These are phyloP conservation scores for Echiichthys vipera DNA, from an alignment of 2,797 vertebrate species.

Conservation along the genomic window DNA sequence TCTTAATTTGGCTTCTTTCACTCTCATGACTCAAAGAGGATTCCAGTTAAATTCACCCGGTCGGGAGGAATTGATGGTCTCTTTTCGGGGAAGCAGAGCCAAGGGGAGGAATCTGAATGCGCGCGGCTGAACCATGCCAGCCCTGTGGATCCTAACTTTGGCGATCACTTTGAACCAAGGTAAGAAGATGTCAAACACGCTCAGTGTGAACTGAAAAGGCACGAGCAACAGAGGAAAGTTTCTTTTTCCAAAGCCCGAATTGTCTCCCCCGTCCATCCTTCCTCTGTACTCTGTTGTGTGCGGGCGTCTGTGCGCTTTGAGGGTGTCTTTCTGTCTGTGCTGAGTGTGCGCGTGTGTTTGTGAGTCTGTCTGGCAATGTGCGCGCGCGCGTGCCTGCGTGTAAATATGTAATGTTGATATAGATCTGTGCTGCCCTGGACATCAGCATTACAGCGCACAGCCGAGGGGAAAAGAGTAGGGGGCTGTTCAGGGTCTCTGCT, in stretches of 20 bases:
- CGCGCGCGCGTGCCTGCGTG: neutral
- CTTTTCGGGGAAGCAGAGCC: constrained; percentile 65
- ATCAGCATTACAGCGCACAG: constrained; percentile 26
- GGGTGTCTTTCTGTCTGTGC: constrained; percentile 41
- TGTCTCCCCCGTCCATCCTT: neutral
- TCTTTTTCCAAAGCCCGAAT: neutral
- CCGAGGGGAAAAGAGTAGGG: constrained; percentile 19
- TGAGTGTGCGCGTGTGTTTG: constrained; percentile 8
- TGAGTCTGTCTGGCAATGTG: constrained; percentile 20
- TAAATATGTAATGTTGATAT: constrained; percentile 37
- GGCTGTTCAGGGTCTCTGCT: constrained; percentile 45
- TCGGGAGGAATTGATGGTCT: constrained; percentile 79
- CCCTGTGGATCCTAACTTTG: constrained; percentile 85
- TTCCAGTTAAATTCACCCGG: constrained; percentile 63
- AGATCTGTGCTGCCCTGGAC: constrained; percentile 34
- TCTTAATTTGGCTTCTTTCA: constrained; percentile 42
- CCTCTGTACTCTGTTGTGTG: neutral
- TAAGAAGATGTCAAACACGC: constrained; percentile 58
- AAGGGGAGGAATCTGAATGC: constrained; percentile 76
- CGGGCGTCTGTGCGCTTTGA: constrained; percentile 36
- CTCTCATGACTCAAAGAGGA: constrained; percentile 73
- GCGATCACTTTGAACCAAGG: constrained; percentile 83
- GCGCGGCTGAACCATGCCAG: constrained; percentile 83
- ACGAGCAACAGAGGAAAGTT: constrained; percentile 40
- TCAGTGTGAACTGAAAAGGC: neutral